Percentiles rank a stretch among this genome's conserved stretches.
Conservation (phyloP, 2,797 vertebrate species). For the Arnoldichthys spilopterus region DNA sequence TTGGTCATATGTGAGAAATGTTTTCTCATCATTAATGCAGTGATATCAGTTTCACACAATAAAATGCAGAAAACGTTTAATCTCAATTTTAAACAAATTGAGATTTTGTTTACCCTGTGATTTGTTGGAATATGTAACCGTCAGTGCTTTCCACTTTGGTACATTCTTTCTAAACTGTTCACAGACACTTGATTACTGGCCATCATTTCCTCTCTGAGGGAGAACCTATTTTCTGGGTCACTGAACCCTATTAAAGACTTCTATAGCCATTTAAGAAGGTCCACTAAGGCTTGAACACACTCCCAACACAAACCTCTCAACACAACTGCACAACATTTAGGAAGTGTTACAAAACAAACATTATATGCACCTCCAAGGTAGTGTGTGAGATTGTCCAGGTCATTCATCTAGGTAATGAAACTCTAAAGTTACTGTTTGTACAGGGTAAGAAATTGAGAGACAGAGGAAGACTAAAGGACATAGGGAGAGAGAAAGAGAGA, state of each 20-base stretch:
- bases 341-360: constrained; percentile 12
- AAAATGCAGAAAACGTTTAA: not conserved
- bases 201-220: constrained; percentile 88
- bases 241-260: constrained; percentile 84
- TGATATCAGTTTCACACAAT: too few relatives aligned
- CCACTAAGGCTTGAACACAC: constrained; percentile 71
- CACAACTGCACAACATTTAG: constrained; percentile 40
- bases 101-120: constrained; percentile 4
- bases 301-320: constrained; percentile 63
- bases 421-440: constrained; percentile 18
- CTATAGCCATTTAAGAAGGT: constrained; percentile 82
- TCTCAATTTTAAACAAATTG: too few relatives aligned
- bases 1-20: constrained; percentile 2
- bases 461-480: constrained; percentile 10
- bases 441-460: constrained; percentile 23
- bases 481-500: not conserved
- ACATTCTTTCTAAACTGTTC: constrained; percentile 76
- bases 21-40: too few relatives aligned
- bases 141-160: constrained; percentile 39
- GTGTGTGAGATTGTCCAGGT: constrained; percentile 7
- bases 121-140: not conserved
- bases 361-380: not conserved
- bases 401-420: constrained; percentile 18
- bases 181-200: constrained; percentile 80
- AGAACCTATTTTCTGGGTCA: constrained; percentile 92